These are phyloP conservation scores for Drosophila sp. DNA, from an alignment of 1,140 invertebrate genomes.

Conservation along the genomic window DNA sequence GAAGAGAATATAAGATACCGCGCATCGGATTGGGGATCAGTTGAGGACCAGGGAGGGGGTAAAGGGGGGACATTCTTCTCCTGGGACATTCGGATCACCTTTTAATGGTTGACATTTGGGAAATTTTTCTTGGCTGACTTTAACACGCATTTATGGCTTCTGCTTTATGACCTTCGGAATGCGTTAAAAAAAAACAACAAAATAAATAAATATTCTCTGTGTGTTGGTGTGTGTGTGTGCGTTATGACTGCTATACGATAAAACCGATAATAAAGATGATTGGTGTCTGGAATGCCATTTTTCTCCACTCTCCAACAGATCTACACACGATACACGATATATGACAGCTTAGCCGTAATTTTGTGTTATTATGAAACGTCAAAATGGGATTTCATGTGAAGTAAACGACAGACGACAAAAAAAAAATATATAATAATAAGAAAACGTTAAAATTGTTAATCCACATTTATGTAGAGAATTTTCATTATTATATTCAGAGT, in stretches of 20 bases:
- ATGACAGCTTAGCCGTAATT: constrained; percentile 54
- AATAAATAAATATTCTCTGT: constrained; percentile 17
- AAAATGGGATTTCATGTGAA: constrained; percentile 50
- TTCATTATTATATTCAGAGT: background rate
- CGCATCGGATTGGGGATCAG: constrained; percentile 17
- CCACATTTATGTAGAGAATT: background rate
- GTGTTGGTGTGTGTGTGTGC: background rate
- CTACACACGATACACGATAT: constrained; percentile 15
- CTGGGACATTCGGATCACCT: constrained; percentile 45
- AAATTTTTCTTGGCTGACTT: constrained; percentile 64
- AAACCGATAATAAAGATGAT: constrained; percentile 73
- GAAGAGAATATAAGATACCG: constrained; percentile 19
- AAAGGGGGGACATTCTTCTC: too few relatives aligned
- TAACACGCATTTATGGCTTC: constrained; percentile 75
- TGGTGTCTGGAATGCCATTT: constrained; percentile 70
- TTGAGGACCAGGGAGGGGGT: too few relatives aligned
- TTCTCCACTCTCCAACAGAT: constrained; percentile 10
- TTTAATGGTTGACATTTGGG: constrained; percentile 71
- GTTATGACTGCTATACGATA: constrained; percentile 34
- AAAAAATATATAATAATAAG: background rate
- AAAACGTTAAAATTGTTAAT: background rate
- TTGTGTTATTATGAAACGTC: constrained; percentile 44
- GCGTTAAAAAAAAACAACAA: constrained; percentile 49
- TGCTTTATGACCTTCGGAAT: constrained; percentile 72
- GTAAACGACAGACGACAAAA: background rate